Evolutionary conservation across 2,113 vertebrate species (phyloP).

Genomic region (Lutjanus erythropterus): DNA sequence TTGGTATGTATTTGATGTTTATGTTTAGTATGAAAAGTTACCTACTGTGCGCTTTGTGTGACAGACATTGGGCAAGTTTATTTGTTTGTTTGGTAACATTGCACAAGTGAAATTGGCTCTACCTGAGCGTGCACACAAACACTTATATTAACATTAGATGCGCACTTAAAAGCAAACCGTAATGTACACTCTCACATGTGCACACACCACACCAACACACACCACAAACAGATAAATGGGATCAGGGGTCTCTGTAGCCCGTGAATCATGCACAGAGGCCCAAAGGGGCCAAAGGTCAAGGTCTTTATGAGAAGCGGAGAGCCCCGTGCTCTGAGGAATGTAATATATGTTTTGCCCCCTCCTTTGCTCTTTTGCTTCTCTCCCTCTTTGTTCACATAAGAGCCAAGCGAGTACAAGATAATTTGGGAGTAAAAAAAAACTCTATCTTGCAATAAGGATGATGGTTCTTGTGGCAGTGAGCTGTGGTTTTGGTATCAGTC

Average conservation of each 20-base stretch:
- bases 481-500: constrained; percentile 25
- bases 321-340: constrained; percentile 22
- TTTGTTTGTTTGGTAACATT: neutral
- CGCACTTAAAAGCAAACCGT: no score
- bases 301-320: constrained; percentile 79
- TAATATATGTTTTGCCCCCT: constrained; percentile 22
- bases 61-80: neutral
- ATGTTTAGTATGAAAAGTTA: neutral
- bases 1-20: neutral
- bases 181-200: constrained; percentile 6
- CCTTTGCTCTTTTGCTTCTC: constrained; percentile 14
- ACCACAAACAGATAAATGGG: constrained; percentile 76
- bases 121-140: neutral
- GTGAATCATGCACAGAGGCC: constrained; percentile 79
- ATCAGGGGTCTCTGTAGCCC: constrained; percentile 81
- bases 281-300: constrained; percentile 86
- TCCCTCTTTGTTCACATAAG: neutral
- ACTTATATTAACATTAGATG: neutral
- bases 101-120: neutral
- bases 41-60: neutral
- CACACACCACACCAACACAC: constrained; percentile 8
- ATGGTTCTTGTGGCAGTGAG: constrained; percentile 10
- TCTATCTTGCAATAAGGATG: neutral
- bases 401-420: constrained; percentile 12
- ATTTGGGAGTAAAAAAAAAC: constrained; percentile 12